These are phyloP conservation scores for Linnaemya vulpina DNA, from an alignment of 2,888 invertebrate genomes.

Conservation along the genomic window DNA sequence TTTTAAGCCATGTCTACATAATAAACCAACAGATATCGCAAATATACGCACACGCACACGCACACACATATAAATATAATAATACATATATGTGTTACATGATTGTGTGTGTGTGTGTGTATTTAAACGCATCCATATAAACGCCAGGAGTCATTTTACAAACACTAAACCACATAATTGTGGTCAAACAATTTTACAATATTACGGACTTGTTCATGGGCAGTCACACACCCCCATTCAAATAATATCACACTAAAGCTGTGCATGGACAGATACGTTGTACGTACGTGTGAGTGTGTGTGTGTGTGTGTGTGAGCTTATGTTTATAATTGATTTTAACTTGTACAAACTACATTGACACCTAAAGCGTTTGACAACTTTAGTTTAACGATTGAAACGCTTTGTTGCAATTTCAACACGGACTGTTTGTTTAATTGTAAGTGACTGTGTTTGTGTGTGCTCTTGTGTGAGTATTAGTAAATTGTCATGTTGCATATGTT, in stretches of 20 bases:
- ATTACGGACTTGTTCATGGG: conserved; percentile 45
- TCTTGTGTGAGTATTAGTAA: conserved; percentile 18
- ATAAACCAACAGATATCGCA: conserved; percentile 59
- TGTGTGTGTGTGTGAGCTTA: conserved; percentile 18
- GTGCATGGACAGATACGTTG: neutral
- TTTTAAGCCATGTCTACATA: conserved; percentile 73
- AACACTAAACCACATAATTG: conserved; percentile 71
- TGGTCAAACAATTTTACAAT: conserved; percentile 70
- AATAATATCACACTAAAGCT: conserved; percentile 44
- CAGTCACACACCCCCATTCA: conserved; percentile 53
- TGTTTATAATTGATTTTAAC: conserved; percentile 69
- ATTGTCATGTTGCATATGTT: conserved; percentile 41
- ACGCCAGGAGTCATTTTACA: conserved; percentile 66
- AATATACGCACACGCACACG: neutral
- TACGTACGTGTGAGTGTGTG: neutral
- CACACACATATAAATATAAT: neutral
- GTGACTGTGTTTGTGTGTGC: conserved; percentile 13
- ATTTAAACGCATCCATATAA: neutral
- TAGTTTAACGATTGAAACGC: conserved; percentile 70
- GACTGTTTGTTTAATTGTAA: conserved; percentile 6
- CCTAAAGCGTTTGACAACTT: conserved; percentile 74
- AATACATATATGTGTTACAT: neutral
- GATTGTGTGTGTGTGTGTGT: neutral
- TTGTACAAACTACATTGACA: conserved; percentile 72
- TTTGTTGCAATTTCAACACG: conserved; percentile 61